A percentile compares a stretch with the other conserved stretches of the same genome.
phyloP scores from a whole-genome alignment of 1,140 invertebrate species.

The Thaumatotibia leucotreta region DNA sequence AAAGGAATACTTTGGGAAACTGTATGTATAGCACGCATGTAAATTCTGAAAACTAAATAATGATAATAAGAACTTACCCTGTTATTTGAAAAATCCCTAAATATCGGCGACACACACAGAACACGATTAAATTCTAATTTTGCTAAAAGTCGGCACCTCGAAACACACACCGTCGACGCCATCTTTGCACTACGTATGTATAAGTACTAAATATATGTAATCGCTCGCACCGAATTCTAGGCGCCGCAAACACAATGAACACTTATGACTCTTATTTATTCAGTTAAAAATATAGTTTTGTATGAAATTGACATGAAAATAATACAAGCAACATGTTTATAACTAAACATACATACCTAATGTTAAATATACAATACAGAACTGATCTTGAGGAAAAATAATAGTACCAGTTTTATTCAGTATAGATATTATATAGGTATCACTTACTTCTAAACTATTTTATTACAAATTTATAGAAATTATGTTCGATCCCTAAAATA shows the following conservation, averaged over 20 bases:
- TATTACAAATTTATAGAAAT: too few relatives aligned
- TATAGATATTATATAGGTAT: too few relatives aligned
- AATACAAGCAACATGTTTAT: background rate
- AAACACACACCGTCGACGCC: conserved; percentile 76
- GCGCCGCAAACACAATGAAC: conserved; percentile 28
- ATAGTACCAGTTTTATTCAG: too few relatives aligned
- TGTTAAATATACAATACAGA: too few relatives aligned
- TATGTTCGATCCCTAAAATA: too few relatives aligned
- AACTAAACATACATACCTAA: too few relatives aligned
- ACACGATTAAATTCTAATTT: conserved; percentile 77
- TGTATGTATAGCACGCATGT: conserved; percentile 46
- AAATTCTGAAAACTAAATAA: conserved; percentile 23
- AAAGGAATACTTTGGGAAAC: conserved; percentile 31
- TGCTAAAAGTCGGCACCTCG: conserved; percentile 72
- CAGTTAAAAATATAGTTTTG: background rate
- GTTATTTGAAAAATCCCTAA: conserved; percentile 70
- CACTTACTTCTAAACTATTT: too few relatives aligned
- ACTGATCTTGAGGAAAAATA: too few relatives aligned
- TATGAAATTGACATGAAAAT: background rate
- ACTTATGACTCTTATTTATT: background rate
- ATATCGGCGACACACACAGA: conserved; percentile 73
- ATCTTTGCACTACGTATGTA: conserved; percentile 72
- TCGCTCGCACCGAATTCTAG: conserved; percentile 29
- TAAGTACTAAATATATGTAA: conserved; percentile 32
- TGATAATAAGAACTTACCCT: conserved; percentile 57